These are phyloP conservation scores for Machimus atricapillus DNA, from an alignment of 2,888 invertebrate genomes.

Conservation along the genomic window DNA sequence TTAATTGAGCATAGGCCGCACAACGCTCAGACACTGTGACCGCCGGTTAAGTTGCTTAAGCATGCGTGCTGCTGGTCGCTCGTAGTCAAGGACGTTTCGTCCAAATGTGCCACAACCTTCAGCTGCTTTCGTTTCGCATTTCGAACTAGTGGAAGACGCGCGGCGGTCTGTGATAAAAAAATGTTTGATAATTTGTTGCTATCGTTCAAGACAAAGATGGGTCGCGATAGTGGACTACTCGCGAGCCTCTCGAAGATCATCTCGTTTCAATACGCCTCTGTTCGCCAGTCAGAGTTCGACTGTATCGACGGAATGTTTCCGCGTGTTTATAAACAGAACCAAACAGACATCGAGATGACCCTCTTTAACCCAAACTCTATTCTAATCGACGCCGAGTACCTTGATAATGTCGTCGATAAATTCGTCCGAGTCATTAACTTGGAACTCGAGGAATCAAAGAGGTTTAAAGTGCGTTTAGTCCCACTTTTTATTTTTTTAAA, in stretches of 20 bases:
- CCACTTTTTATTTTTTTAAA: not conserved
- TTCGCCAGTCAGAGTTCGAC: slow-evolving; percentile 49
- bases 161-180: not conserved
- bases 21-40: slow-evolving; percentile 15
- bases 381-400: slow-evolving; percentile 60
- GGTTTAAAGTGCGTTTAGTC: slow-evolving; percentile 50
- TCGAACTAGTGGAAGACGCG: not conserved
- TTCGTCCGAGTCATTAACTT: slow-evolving; percentile 67
- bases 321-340: slow-evolving; percentile 51
- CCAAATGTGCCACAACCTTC: not conserved
- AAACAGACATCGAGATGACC: slow-evolving; percentile 50
- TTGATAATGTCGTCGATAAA: slow-evolving; percentile 66
- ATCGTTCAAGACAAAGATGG: slow-evolving; percentile 38
- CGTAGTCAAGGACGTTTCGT: slow-evolving; percentile 39
- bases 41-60: slow-evolving; percentile 16
- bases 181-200: slow-evolving; percentile 46
- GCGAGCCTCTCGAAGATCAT: slow-evolving; percentile 35
- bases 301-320: slow-evolving; percentile 54
- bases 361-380: slow-evolving; percentile 49
- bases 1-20: not conserved
- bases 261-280: slow-evolving; percentile 34
- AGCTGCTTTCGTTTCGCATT: not conserved
- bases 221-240: slow-evolving; percentile 13
- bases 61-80: slow-evolving; percentile 20
- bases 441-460: slow-evolving; percentile 60